Base-by-base conservation (phyloP, 2,797 vertebrate species). In the Intellagama lesueurii region DNA sequence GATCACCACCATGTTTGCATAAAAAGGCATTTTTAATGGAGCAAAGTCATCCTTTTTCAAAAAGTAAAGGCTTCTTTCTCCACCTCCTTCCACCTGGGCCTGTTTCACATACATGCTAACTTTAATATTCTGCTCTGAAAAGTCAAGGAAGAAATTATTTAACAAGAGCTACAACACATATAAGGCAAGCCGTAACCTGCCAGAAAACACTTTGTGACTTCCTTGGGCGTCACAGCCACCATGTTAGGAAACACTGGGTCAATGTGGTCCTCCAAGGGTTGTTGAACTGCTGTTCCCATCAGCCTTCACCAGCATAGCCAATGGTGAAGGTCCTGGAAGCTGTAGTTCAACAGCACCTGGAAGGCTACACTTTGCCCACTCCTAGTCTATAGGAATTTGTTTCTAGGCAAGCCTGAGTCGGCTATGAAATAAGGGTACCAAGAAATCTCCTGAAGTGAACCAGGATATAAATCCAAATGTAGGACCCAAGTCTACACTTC, bases 401-500 rank as follows among this genome's bases (percentile, higher is more conserved):
- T 73, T 52, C n/a, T 60, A 19, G 1, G n/a, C 35, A 75, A 11
- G 24, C n/a, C 49, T 56, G 40, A 82, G 32, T 4, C 11, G 26
- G 24, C 60, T 60, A 40, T 40, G 14, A 73, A 56, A 32, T 14
- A 35, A 32, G 14, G 35, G 12, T 75, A 28, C 26, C 60, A 22
- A 64, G 2, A 24, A 12, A 5, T 76, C 60, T 4, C 47, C 11
- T 68, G 60, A 69, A 86, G 40, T 77, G 76, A 77, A 12, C 40
- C 28, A 32, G 60, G n/a, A 87, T 80, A 70, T 56, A 22, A 52
- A 32, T 86, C 83, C n/a, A 73, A 66, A 75, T 85, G 9, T n/a
- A 49, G 11, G 17, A 35, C 11, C 24, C 44, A 75, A 9, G 11
- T 49, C 64, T 49, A 79, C 35, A 68, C 16, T 69, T 79, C 22